Conservation (phyloP, 1,140 invertebrate genomes). For the Drosophila kepulauana region DNA sequence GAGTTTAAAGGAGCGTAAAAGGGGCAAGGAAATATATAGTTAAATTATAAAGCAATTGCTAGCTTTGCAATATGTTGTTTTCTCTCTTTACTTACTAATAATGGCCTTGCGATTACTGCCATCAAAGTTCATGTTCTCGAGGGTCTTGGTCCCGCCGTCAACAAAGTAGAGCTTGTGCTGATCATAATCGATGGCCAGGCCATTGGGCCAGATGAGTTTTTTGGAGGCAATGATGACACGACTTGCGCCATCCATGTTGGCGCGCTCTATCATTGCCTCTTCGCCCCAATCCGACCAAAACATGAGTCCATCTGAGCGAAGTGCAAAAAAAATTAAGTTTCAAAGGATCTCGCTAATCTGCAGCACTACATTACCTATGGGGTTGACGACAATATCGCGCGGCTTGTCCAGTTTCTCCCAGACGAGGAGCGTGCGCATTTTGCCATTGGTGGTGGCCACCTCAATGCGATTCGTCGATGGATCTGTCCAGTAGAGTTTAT, state of each 20-base stretch:
- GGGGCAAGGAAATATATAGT: no score
- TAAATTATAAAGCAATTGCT: no score
- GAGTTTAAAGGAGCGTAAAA: no score
- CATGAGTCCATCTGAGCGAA: slow-evolving; percentile 88
- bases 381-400: slow-evolving; percentile 93
- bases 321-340: neutral
- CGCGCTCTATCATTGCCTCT: slow-evolving; percentile 92
- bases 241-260: slow-evolving; percentile 94
- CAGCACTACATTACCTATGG: slow-evolving; percentile 85
- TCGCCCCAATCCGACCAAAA: slow-evolving; percentile 97
- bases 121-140: slow-evolving; percentile 93
- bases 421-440: slow-evolving; percentile 90
- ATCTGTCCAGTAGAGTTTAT: slow-evolving; percentile 96
- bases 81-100: slow-evolving; percentile 86
- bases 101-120: slow-evolving; percentile 90
- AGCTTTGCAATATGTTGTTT: no score
- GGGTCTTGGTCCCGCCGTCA: slow-evolving; percentile 91
- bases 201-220: slow-evolving; percentile 92
- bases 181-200: slow-evolving; percentile 91
- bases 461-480: slow-evolving; percentile 92
- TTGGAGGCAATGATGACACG: slow-evolving; percentile 89
- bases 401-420: slow-evolving; percentile 93
- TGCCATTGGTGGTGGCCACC: slow-evolving; percentile 92
- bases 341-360: neutral
- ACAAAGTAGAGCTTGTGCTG: slow-evolving; percentile 91